Percentiles rank a stretch among this genome's conserved stretches.
These are phyloP conservation scores for Caenorhabditis sp. DNA, from an alignment of 2,888 invertebrate genomes.

Conservation along the genomic window DNA sequence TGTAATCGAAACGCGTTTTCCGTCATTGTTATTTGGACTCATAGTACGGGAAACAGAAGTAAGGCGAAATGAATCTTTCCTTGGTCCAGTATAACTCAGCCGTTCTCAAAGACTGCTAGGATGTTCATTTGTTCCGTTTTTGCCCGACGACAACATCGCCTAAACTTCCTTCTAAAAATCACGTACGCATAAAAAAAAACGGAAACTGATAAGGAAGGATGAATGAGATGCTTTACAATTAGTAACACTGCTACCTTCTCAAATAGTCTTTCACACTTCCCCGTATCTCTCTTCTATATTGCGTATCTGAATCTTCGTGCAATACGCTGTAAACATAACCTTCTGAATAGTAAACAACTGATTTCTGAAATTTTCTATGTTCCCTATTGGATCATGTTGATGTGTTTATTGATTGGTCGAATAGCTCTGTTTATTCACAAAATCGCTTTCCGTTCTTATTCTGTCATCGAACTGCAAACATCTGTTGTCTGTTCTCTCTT, in stretches of 20 bases:
- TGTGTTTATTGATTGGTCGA: no score
- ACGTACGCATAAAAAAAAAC: conserved; percentile 42
- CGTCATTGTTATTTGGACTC: conserved; percentile 48
- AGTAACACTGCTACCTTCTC: neutral
- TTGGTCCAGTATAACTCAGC: neutral
- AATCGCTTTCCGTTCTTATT: conserved; percentile 26
- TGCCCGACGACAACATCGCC: neutral
- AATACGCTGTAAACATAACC: no score
- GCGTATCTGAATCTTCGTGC: no score
- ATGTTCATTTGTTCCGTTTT: neutral
- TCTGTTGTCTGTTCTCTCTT: conserved; percentile 41
- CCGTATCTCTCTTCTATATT: neutral
- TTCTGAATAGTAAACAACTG: no score
- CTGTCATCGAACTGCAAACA: conserved; percentile 64
- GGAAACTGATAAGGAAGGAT: conserved; percentile 36
- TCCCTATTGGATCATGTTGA: no score
- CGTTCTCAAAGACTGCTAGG: neutral
- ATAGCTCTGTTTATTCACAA: neutral
- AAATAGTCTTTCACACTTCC: neutral
- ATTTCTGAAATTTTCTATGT: no score
- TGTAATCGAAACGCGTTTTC: conserved; percentile 50
- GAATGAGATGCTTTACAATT: conserved; percentile 11
- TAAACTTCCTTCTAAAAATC: conserved; percentile 13
- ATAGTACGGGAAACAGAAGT: conserved; percentile 21
- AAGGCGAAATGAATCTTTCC: conserved; percentile 3